Conservation (phyloP, 2,797 vertebrate species). For the Diplodus sargus region DNA sequence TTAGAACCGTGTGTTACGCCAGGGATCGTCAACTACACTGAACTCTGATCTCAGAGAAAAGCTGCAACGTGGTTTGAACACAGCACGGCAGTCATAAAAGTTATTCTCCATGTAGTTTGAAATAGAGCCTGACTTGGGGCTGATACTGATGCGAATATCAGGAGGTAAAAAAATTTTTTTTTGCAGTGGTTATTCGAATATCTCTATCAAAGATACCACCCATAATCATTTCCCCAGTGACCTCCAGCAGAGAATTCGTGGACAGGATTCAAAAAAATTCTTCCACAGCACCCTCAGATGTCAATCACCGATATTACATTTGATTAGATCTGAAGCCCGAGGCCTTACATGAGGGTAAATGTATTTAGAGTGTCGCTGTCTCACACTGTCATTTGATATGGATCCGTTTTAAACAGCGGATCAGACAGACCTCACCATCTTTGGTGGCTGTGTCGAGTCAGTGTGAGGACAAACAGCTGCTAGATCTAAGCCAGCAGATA, state of each 20-base stretch:
- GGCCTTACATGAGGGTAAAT: neutral
- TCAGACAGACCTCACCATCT: neutral
- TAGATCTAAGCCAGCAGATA: neutral
- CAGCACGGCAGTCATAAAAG: neutral
- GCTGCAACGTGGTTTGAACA: neutral
- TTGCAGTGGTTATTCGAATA: no score
- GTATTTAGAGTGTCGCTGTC: neutral
- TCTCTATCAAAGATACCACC: no score
- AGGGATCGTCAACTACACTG: slow-evolving; percentile 33
- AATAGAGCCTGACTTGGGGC: neutral
- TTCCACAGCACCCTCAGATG: neutral
- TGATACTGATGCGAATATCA: no score
- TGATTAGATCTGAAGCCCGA: neutral
- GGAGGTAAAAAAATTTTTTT: no score
- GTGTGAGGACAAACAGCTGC: neutral
- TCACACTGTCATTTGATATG: neutral
- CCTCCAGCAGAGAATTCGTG: no score
- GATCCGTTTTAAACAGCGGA: slow-evolving; percentile 1
- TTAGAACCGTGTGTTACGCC: slow-evolving; percentile 1
- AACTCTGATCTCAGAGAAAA: slow-evolving; percentile 37
- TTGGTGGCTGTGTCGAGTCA: neutral
- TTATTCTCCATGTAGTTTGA: no score
- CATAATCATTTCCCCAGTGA: no score
- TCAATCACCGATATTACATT: neutral
- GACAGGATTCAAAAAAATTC: neutral